Percentiles rank a stretch among this genome's conserved stretches.
These are phyloP conservation scores for Tachycineta bicolor DNA, from an alignment of 2,113 vertebrate genomes.

Conservation along the genomic window DNA sequence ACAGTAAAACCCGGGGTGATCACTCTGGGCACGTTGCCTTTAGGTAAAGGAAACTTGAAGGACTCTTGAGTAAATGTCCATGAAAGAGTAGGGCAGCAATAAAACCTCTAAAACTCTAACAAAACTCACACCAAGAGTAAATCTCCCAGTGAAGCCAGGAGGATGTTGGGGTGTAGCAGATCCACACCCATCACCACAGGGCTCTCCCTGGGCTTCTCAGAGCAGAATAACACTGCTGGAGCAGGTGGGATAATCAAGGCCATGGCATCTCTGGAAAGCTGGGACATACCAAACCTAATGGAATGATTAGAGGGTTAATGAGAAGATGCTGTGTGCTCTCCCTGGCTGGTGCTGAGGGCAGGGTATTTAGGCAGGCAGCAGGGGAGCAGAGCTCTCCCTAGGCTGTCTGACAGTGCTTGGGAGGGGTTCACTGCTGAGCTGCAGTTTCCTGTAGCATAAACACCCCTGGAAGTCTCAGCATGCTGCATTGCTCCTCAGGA, in stretches of 20 bases:
- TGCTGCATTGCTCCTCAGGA: accelerated
- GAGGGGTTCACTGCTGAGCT: no score
- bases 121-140: background rate
- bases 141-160: background rate
- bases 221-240: background rate
- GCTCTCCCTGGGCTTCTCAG: background rate
- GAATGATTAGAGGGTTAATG: background rate
- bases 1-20: background rate
- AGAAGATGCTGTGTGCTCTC: background rate
- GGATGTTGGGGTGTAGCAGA: background rate
- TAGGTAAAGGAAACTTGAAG: background rate
- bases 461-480: background rate
- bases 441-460: background rate
- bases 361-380: background rate
- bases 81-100: background rate
- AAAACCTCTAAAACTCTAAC: background rate
- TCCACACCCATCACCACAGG: background rate
- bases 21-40: accelerated
- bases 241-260: background rate
- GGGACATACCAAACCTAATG: background rate
- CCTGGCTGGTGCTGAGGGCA: background rate
- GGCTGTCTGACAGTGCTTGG: accelerated
- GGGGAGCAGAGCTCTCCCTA: accelerated
- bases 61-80: background rate
- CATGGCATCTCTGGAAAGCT: background rate